Conservation (phyloP, 1,140 invertebrate species). For the Drosophila teissieri region DNA sequence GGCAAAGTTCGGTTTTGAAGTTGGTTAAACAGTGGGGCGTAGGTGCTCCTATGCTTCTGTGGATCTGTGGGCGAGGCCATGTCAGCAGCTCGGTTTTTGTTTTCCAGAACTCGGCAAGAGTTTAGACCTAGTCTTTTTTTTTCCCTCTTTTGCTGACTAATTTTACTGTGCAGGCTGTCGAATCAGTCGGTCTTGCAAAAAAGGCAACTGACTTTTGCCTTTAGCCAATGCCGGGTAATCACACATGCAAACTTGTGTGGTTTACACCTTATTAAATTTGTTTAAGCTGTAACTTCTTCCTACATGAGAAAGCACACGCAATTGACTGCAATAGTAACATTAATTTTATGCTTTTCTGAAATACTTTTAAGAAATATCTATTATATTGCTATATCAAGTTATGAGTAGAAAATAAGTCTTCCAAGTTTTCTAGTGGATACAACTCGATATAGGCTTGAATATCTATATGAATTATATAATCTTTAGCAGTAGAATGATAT, state of each 20-base stretch:
- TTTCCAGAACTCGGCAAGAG: slow-evolving; percentile 19
- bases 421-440: too few species aligned
- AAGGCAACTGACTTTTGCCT: slow-evolving; percentile 21
- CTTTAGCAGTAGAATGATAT: not conserved
- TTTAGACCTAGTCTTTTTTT: slow-evolving; percentile 10
- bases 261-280: not conserved
- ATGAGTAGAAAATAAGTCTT: too few species aligned
- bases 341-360: too few species aligned
- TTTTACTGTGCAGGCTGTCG: slow-evolving; percentile 30
- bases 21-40: slow-evolving; percentile 70
- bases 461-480: not conserved
- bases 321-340: too few species aligned
- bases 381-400: too few species aligned
- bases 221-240: slow-evolving; percentile 1
- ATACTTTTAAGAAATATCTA: too few species aligned
- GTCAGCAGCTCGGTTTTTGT: slow-evolving; percentile 45
- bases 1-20: slow-evolving; percentile 58
- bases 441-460: not conserved
- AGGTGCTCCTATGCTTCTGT: slow-evolving; percentile 3
- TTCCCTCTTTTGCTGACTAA: slow-evolving; percentile 31
- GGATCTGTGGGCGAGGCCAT: slow-evolving; percentile 37
- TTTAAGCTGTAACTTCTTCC: too few species aligned
- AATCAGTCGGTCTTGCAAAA: slow-evolving; percentile 21
- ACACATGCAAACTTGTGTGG: not conserved
- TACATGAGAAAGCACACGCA: too few species aligned